Conservation (phyloP, 1,140 invertebrate species). For the Argopecten irradians region DNA sequence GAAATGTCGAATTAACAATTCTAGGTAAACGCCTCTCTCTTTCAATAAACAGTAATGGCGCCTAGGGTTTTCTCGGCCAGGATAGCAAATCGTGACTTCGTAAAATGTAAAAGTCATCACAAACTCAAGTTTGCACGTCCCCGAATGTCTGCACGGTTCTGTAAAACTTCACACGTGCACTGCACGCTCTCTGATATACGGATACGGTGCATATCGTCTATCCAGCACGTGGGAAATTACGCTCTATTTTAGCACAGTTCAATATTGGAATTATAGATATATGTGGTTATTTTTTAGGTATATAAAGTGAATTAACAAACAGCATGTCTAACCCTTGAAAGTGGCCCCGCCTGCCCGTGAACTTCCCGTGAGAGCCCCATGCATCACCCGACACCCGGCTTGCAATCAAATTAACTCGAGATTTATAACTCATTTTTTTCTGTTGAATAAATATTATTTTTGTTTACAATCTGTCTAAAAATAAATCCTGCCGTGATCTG, state of each 20-base stretch:
- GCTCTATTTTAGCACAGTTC: constrained; percentile 11
- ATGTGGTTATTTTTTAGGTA: background rate
- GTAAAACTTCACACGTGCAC: constrained; percentile 20
- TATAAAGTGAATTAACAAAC: background rate
- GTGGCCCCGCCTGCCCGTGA: background rate
- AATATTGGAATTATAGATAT: constrained; percentile 3
- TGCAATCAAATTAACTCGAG: constrained; percentile 8
- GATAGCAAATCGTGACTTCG: background rate
- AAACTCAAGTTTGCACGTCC: background rate
- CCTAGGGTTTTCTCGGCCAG: background rate
- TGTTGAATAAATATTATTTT: constrained; percentile 24
- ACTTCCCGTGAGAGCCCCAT: background rate
- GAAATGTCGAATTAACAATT: constrained; percentile 23
- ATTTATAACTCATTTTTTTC: background rate
- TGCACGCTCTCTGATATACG: background rate
- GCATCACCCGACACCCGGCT: constrained; percentile 12
- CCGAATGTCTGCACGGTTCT: constrained; percentile 20
- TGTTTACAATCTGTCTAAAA: constrained; percentile 17
- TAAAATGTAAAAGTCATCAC: constrained; percentile 13
- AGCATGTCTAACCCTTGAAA: background rate
- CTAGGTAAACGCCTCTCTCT: constrained; percentile 5
- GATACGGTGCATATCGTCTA: background rate
- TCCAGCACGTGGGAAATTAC: background rate
- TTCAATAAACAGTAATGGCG: constrained; percentile 10
- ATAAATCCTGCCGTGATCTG: constrained; percentile 13